Evolutionary conservation across 1,140 invertebrate genomes (phyloP), one percentile per base, ranked within the genome.

Genomic region (Drosophila pruinosa): DNA sequence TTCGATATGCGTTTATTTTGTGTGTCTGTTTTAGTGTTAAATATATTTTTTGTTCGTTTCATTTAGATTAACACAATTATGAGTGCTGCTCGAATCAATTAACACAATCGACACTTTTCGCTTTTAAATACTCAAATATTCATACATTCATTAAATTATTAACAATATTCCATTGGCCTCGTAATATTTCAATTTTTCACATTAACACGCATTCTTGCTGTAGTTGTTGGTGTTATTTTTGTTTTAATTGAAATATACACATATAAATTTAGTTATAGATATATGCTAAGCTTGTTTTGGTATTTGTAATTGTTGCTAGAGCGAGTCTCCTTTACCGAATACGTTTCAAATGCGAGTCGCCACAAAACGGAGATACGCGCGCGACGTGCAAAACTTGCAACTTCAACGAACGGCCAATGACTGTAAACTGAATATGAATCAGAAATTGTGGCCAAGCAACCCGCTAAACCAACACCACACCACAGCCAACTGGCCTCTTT

Each of bases 351-450:
- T 22, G 8, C 31, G 43, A 39, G 31, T 48, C 34, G 22, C 26
- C 15, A 45, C 19, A 14, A 21, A 53, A 52, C 47, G 41, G 50
- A n/a, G 36, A 3, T 6, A 48, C 10, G 22, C n/a, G 22, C 69
- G 68, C 81, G 65, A 68, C 61, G 62, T 65, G 62, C 45, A 50
- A 75, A 69, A 75, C 82, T 80, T 82, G 82, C 45, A 75, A 65
- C 75, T 88, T 56, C 41, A 74, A 65, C 74, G 77, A 50, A 43
- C 65, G 62, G 39, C 48, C 57, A 75, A 62, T 64, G 70, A 86
- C 76, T 85, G 80, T 78, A 70, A 41, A 70, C 65, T 39, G 34
- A 72, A 58, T 69, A 72, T 74, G 72, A 73, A 54, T 73, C 71
- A 59, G 50, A 72, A 74, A 73, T 69, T 73, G 56, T 73, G 63